These are phyloP conservation scores for Drosophila cardini DNA, from an alignment of 1,140 invertebrate species.

Conservation along the genomic window DNA sequence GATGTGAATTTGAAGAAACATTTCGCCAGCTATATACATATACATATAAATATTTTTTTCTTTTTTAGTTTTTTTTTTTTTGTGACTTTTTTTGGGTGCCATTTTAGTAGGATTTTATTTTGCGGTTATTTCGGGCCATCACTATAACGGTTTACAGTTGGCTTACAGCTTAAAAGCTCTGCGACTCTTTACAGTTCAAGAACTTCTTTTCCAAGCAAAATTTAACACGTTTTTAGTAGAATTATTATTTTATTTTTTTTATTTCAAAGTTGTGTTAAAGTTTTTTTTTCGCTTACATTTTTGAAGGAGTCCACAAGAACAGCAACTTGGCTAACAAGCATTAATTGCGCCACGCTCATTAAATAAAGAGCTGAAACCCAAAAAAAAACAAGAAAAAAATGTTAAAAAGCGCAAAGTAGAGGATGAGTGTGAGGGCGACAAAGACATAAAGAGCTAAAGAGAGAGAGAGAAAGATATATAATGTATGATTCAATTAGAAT, in stretches of 20 bases:
- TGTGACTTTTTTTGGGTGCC: conserved; percentile 5
- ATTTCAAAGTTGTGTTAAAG: not conserved
- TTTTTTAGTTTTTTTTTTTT: not conserved
- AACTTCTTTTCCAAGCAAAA: not conserved
- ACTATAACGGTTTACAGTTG: conserved; percentile 33
- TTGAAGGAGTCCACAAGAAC: not conserved
- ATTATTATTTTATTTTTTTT: not conserved
- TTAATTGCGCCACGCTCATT: conserved; percentile 22
- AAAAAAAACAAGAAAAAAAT: no score
- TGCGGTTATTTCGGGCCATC: conserved; percentile 36
- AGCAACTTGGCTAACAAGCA: conserved; percentile 16
- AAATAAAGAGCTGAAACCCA: conserved; percentile 2
- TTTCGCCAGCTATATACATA: not conserved
- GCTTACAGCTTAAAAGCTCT: conserved; percentile 15
- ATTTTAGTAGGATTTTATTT: conserved; percentile 31
- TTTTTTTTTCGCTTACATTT: not conserved
- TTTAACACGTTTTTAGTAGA: not conserved
- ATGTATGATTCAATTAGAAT: conserved; percentile 74
- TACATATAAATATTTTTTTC: no score
- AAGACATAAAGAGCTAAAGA: no score
- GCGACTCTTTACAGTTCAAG: not conserved
- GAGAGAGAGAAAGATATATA: not conserved
- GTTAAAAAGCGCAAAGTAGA: not conserved
- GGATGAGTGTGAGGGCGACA: not conserved
- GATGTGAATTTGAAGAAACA: conserved; percentile 41